Evolutionary conservation across 2,888 invertebrate species (phyloP).

Genomic region (Caenorhabditis wallacei): DNA sequence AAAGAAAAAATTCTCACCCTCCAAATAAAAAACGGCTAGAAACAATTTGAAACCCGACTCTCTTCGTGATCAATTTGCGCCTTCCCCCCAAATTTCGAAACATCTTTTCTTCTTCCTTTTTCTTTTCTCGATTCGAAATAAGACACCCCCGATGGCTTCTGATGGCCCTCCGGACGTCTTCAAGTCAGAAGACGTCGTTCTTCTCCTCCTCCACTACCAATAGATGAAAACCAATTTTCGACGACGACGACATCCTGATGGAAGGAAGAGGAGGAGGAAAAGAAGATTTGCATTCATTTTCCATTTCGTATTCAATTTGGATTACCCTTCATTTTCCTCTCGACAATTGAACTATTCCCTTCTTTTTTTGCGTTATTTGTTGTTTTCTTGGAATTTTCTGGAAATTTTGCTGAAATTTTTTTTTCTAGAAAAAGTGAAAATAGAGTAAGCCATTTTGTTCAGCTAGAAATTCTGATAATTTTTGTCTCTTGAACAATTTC

Average conservation of each 20-base stretch:
- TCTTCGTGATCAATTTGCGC: conserved; percentile 48
- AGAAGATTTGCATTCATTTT: conserved; percentile 26
- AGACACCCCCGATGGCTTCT: conserved; percentile 34
- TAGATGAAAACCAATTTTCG: conserved; percentile 19
- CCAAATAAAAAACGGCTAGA: background rate
- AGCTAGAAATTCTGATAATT: too few species aligned
- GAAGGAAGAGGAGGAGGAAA: background rate
- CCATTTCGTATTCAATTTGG: conserved; percentile 14
- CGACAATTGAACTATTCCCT: too few species aligned
- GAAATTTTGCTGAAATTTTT: background rate
- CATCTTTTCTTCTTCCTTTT: background rate
- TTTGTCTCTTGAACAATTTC: too few species aligned
- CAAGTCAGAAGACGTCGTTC: conserved; percentile 6
- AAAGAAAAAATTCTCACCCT: too few species aligned
- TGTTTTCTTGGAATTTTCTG: background rate
- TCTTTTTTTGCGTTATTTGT: background rate
- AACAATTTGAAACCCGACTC: conserved; percentile 27
- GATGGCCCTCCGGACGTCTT: background rate
- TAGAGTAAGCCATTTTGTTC: too few species aligned
- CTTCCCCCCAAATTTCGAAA: background rate
- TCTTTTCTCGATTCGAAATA: conserved; percentile 26
- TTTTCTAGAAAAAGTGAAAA: background rate
- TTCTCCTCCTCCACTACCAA: background rate
- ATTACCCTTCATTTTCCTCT: conserved; percentile 22
- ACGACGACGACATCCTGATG: conserved; percentile 21